Conservation (phyloP, 2,797 vertebrate genomes). For the Gila robusta region DNA sequence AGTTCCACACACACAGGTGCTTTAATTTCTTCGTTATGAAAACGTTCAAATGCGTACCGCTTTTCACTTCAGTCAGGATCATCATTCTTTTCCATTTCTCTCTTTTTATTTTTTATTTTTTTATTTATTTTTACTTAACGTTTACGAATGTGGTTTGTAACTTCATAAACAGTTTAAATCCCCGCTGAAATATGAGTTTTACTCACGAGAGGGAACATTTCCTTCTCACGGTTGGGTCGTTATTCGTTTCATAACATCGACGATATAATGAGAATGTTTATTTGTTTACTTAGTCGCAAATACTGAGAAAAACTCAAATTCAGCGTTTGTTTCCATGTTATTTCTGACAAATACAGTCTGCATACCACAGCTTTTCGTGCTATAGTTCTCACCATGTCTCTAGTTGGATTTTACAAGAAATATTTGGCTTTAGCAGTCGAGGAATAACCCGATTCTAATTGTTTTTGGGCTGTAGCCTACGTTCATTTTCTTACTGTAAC, state of each 20-base stretch:
- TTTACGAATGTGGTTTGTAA: not conserved
- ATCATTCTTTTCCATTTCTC: not conserved
- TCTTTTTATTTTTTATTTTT: not conserved
- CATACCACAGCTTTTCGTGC: not conserved
- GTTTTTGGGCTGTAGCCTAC: not conserved
- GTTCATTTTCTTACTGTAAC: not conserved
- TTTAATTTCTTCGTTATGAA: not conserved
- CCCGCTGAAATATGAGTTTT: conserved; percentile 62
- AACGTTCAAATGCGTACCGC: not conserved
- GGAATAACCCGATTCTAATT: not conserved
- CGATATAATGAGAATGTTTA: not conserved
- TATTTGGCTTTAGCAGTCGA: not conserved
- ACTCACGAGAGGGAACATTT: conserved; percentile 69
- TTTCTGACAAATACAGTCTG: not conserved
- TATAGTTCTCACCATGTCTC: not conserved
- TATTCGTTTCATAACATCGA: conserved; percentile 24
- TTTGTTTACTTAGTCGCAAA: conserved; percentile 24
- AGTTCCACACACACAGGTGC: not conserved
- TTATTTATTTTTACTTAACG: not conserved
- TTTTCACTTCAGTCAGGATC: not conserved
- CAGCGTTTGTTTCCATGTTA: not conserved
- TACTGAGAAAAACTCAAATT: not conserved
- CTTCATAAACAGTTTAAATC: conserved; percentile 46
- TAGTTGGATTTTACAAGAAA: not conserved
- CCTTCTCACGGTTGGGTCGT: conserved; percentile 62